Base-by-base conservation (phyloP, 2,797 vertebrate genomes). In the Borostomias antarcticus region DNA sequence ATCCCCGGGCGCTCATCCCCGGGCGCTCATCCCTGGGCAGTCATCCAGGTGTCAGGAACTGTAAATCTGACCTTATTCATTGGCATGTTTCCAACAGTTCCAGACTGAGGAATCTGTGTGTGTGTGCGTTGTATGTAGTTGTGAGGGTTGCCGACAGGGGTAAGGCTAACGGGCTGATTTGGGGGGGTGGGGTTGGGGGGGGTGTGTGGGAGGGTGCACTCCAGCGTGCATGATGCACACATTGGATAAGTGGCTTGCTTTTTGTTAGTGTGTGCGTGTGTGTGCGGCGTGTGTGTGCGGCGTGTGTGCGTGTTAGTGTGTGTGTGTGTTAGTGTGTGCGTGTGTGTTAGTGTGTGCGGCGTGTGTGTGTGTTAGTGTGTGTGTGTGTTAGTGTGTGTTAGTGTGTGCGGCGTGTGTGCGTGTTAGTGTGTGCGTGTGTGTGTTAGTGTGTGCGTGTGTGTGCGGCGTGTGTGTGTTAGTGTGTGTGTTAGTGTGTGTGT, bases 31-130 rank as follows among this genome's bases (percentile, higher is more conserved):
- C 68, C 76, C 48, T 10, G 11, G n/a, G 53, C 35, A 63, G 64
- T 64, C 72, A 72, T 43, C 64, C 68, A 72, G 66, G 9, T 37
- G 17, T 5, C 15, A 1, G 7, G 9, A 33, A 5, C 47, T 35
- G 54, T 78, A 78, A 61, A 79, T 79, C 62, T 70, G 13, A 40
- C 63, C 43, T 28, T 56, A 73, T 76, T 80, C 77, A 75, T 67
- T 70, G 71, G 58, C 65, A 57, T 57, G 68, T 52, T 53, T 43
- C 50, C 26, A 54, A 35, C 53, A 56, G n/a, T 30, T 29, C 21
- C 33, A 56, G 62, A 66, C 53, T 69, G 64, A 58, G 70, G 64
- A 56, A 54, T 52, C 15, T 68, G 37, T 50, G 57, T 56, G 52
- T 57, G 47, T 32, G 54, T 62, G 74, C 64, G 74, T 28, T 76